Percentiles rank a stretch among this genome's conserved stretches.
phyloP scores from a whole-genome alignment of 2,797 vertebrate species.

The Pipistrellus pipistrellus region DNA sequence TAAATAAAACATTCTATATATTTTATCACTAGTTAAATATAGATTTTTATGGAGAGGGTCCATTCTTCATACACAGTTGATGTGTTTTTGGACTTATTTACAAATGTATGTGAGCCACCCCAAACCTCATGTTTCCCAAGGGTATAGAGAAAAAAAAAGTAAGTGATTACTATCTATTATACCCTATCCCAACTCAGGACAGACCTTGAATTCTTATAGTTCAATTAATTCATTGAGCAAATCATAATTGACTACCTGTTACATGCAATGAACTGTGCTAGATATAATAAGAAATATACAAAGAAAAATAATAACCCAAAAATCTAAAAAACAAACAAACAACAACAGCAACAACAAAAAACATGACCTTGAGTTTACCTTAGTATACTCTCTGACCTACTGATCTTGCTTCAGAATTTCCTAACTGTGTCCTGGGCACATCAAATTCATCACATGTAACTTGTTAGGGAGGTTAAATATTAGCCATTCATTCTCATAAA shows the following conservation, averaged over 20 bases:
- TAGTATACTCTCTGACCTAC: neutral
- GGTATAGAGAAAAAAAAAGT: neutral
- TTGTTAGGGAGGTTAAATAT: conserved; percentile 37
- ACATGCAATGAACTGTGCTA: neutral
- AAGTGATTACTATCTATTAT: neutral
- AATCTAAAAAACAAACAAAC: neutral
- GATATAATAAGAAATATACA: neutral
- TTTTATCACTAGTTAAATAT: neutral
- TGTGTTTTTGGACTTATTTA: conserved; percentile 15
- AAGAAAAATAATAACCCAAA: neutral
- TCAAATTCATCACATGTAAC: conserved; percentile 35
- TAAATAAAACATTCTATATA: neutral
- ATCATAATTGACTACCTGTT: neutral
- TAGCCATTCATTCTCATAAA: conserved; percentile 27
- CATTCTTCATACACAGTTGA: neutral
- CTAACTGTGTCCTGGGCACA: neutral
- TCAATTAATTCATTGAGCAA: neutral
- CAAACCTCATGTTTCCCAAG: neutral
- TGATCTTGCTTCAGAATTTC: neutral
- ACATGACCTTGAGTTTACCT: neutral
- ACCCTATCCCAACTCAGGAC: neutral
- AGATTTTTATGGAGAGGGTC: neutral
- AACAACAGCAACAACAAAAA: neutral
- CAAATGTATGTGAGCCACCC: neutral
- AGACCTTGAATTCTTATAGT: neutral